phyloP scores from a whole-genome alignment of 2,113 vertebrate species.

The rat (Rattus norvegicus) region DNA sequence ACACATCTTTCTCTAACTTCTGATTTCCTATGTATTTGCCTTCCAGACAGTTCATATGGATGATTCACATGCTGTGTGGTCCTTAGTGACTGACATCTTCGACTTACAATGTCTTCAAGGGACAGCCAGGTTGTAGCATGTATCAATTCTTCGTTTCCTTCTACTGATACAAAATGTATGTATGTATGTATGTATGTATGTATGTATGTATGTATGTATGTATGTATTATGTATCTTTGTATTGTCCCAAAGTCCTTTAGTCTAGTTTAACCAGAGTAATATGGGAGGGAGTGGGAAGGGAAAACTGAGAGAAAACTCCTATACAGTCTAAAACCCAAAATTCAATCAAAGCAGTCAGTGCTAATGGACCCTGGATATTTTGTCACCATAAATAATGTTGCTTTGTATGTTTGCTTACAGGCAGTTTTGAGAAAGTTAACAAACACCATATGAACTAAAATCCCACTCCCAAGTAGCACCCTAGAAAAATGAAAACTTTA shows the following conservation, averaged over 20 bases:
- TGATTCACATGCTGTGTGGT: neutral
- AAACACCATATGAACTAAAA: neutral
- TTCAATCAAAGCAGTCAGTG: neutral
- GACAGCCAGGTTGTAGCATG: neutral
- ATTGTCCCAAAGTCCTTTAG: neutral
- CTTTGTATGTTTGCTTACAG: neutral
- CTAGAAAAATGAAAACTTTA: constrained; percentile 34
- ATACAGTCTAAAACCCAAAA: neutral
- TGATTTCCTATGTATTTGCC: neutral
- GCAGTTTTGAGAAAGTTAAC: neutral
- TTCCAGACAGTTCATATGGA: neutral
- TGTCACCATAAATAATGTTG: neutral
- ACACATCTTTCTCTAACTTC: neutral
- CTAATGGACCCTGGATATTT: neutral
- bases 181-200: neutral
- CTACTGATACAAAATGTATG: neutral
- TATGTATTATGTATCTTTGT: neutral
- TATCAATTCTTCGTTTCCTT: neutral
- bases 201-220: neutral
- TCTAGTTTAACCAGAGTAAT: neutral
- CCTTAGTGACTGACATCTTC: neutral
- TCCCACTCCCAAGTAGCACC: neutral
- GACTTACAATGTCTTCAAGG: neutral
- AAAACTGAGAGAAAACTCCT: neutral
- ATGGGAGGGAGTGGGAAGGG: neutral